These are phyloP conservation scores for Aegotheles bennettii DNA, from an alignment of 2,113 vertebrate species.

Conservation along the genomic window DNA sequence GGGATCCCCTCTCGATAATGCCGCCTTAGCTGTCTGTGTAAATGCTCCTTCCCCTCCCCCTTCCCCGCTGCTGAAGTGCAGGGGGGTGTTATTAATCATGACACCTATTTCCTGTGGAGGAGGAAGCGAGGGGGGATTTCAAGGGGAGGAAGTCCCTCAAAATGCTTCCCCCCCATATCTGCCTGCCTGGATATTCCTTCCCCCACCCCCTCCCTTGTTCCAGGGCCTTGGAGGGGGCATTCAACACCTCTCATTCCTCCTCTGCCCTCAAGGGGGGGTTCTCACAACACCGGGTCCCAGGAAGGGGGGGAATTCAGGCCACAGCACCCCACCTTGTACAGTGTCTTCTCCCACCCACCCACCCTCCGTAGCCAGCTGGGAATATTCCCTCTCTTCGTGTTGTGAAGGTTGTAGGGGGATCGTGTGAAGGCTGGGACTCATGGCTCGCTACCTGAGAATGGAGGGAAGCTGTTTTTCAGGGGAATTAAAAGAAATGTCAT, in stretches of 20 bases:
- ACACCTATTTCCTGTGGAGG: slow-evolving; percentile 65
- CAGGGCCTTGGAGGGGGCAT: slow-evolving; percentile 44
- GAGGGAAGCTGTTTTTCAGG: slow-evolving; percentile 29
- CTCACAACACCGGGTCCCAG: slow-evolving; percentile 30
- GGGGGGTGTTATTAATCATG: slow-evolving; percentile 80
- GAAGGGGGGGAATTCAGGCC: slow-evolving; percentile 34
- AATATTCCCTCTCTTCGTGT: neutral
- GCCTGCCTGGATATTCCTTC: neutral
- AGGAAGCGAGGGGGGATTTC: slow-evolving; percentile 67
- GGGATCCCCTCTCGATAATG: slow-evolving; percentile 47
- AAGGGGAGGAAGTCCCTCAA: slow-evolving; percentile 61
- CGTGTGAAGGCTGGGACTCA: neutral
- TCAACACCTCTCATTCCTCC: slow-evolving; percentile 31
- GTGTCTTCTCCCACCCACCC: neutral
- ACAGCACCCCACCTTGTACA: slow-evolving; percentile 40
- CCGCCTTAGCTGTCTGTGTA: slow-evolving; percentile 56
- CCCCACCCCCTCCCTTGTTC: neutral
- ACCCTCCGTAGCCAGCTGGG: neutral
- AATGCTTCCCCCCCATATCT: slow-evolving; percentile 33
- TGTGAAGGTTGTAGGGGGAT: neutral
- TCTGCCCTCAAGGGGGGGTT: slow-evolving; percentile 58
- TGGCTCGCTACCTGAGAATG: neutral
- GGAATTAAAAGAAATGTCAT: slow-evolving; percentile 1
- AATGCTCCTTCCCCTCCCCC: slow-evolving; percentile 51
- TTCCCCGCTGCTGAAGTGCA: slow-evolving; percentile 63